A percentile compares a stretch with the other conserved stretches of the same genome.
Conservation (phyloP, 35 echinoderm and acorn worm species). For the Apostichopus japonicus region DNA sequence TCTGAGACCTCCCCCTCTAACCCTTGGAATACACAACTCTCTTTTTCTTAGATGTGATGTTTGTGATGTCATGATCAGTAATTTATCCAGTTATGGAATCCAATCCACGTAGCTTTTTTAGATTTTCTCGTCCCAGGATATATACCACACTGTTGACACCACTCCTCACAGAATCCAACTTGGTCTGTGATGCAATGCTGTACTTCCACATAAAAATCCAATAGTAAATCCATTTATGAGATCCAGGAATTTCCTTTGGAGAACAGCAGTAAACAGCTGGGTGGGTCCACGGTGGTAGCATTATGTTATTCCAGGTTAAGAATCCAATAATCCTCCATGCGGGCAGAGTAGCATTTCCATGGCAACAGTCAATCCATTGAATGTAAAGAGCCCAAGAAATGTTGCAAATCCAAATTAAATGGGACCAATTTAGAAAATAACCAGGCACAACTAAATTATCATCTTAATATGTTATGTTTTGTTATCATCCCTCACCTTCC, state of each 20-base stretch:
- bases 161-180: not conserved
- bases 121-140: no score
- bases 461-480: no score
- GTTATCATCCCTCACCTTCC: no score
- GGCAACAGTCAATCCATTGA: conserved; percentile 48
- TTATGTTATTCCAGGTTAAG: not conserved
- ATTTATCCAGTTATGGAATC: no score
- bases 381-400: conserved; percentile 60
- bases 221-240: not conserved
- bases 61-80: no score
- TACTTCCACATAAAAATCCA: not conserved
- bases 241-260: not conserved
- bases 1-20: no score
- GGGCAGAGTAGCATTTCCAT: not conserved
- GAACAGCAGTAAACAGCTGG: no score
- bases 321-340: not conserved
- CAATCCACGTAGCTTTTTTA: no score
- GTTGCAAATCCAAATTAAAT: conserved; percentile 69
- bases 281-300: not conserved
- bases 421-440: not conserved
- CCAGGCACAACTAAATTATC: not conserved
- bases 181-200: not conserved
- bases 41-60: no score
- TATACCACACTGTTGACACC: not conserved
- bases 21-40: no score